Evolutionary conservation across 2,113 vertebrate species (phyloP), one percentile per base, ranked within the genome.

Genomic region (Pavo muticus): DNA sequence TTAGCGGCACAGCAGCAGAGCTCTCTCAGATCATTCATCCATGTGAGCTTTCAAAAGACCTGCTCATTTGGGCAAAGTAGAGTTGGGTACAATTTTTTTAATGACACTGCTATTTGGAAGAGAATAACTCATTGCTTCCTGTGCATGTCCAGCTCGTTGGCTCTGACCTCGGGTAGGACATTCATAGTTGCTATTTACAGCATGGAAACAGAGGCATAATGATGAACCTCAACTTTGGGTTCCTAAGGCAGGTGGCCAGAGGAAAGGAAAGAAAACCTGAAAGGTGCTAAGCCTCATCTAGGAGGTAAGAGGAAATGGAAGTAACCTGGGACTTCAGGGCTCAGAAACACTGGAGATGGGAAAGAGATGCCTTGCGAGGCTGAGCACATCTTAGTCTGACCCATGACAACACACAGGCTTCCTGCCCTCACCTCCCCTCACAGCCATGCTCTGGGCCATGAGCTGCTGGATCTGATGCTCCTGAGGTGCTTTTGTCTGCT

Each of bases 291-390:
- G 40, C 56, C 40, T 71, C 32, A 27, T 7, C 6, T 54, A 18
- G 19, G 48, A 44, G 42, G 11, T n/a, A 9, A 39, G n/a, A 75
- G 44, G 37, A 54, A 50, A 37, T 16, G 12, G 27, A 88, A 47
- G 19, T 0, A 0, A 35, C 12, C 5, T 0, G 0, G 18, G 32
- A 30, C 27, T 74, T 70, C 20, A 48, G 60, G 47, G 64, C 60
- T 88, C 18, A 2, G 1, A 71, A 42, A 23, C 21, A 20, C 4
- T 1, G 0, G 56, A 67, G 18, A 11, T 29, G 50, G 45, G 35
- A 24, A 85, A 30, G 57, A 86, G 35, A 32, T 30, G 27, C 14
- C 10, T 42, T 1, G 1, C 0, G 1, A 45, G 35, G 57, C n/a
- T 57, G 3, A 1, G 21, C 2, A 1, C 6, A 2, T 56, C 65